Conservation (phyloP, 2,113 vertebrate genomes). For the Picathartes gymnocephalus region DNA sequence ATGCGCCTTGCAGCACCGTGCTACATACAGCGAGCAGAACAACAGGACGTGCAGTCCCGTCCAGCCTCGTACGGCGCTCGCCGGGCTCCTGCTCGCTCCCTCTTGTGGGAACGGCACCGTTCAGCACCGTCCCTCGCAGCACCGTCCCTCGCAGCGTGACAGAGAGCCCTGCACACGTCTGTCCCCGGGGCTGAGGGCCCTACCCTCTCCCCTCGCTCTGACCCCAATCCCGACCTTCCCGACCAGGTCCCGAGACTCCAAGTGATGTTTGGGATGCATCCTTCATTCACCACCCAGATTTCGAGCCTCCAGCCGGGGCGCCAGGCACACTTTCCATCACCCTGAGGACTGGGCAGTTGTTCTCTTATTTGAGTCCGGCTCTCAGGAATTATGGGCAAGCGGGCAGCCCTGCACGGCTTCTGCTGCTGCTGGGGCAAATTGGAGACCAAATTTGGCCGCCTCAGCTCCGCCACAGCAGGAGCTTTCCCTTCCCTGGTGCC, state of each 20-base stretch:
- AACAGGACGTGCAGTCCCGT: rapidly evolving
- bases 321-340: rapidly evolving
- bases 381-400: rapidly evolving
- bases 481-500: background rate
- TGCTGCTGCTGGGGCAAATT: background rate
- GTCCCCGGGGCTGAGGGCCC: background rate
- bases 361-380: rapidly evolving
- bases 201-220: background rate
- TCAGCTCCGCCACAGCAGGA: background rate
- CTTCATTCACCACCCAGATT: background rate
- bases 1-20: rapidly evolving
- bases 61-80: rapidly evolving
- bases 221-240: background rate
- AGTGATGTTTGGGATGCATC: background rate
- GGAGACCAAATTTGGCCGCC: background rate
- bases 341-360: background rate
- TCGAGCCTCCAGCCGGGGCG: background rate
- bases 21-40: background rate
- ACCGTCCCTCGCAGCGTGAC: background rate
- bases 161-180: background rate
- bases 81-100: background rate
- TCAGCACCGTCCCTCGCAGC: background rate
- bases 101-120: background rate
- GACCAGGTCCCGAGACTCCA: background rate
- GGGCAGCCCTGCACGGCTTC: background rate